phyloP scores from a whole-genome alignment of 2,113 vertebrate genomes.

The Ptilonorhynchus violaceus region DNA sequence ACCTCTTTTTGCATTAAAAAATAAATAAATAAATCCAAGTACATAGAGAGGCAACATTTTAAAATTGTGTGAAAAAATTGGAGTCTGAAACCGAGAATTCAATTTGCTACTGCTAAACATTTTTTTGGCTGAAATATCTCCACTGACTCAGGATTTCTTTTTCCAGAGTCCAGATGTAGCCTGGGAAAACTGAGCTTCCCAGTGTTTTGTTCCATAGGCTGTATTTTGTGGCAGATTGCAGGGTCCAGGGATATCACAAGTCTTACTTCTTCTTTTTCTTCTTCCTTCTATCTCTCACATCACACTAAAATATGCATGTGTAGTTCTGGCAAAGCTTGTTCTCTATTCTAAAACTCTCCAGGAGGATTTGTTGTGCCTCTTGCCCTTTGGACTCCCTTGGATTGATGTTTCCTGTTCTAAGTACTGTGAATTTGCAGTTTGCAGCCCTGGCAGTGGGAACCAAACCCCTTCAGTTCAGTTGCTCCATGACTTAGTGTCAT shows the following conservation, averaged over 20 bases:
- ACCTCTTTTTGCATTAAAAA: background rate
- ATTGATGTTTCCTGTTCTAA: background rate
- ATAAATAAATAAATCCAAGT: background rate
- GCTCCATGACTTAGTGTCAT: background rate
- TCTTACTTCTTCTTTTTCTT: background rate
- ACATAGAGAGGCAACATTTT: background rate
- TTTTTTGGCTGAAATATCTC: background rate
- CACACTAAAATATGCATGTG: rapidly evolving
- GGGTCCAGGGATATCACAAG: background rate
- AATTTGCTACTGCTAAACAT: background rate
- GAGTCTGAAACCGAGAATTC: background rate
- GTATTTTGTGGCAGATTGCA: background rate
- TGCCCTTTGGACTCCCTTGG: background rate
- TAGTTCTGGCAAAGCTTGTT: background rate
- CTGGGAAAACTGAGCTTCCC: background rate
- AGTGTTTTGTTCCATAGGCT: background rate
- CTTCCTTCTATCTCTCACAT: background rate
- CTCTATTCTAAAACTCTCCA: background rate
- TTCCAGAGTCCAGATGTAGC: background rate
- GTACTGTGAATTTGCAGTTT: background rate
- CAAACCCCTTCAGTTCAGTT: background rate
- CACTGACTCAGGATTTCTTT: background rate
- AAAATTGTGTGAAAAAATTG: background rate
- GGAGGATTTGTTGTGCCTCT: background rate
- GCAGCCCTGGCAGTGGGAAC: background rate